Base-by-base conservation (phyloP, 1,140 invertebrate species). In the Drosophila grimshawi region DNA sequence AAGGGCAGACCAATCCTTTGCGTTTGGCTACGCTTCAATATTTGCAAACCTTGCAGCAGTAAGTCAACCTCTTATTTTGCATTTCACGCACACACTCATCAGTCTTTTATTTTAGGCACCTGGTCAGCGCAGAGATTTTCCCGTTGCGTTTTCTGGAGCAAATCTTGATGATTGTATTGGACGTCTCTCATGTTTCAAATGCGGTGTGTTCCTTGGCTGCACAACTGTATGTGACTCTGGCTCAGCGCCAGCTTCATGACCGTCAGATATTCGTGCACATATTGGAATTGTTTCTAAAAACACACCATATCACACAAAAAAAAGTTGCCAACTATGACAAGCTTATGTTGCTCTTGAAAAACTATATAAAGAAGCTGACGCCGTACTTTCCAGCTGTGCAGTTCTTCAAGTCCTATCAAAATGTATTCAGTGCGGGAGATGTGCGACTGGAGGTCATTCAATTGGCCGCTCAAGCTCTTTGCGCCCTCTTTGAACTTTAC, bases 41-140 rank as follows among this genome's bases (percentile, higher is more conserved):
- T 67, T 51, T 89, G 19, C 53, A 65, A 30, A 66, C 62, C 0
- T 55, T 88, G 33, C 83, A 88, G 30, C 5, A 46, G 83, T 83
- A 39, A 53, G 41, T 52, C 10, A 35, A 0, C 5, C 5, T n/a
- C 6, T 1, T 33, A 30, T 5, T 29, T 3, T 7, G 35, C 19
- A 4, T 8, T 30, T 2, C 8, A 37, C 3, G n/a, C n/a, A 0
- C 2, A 11, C 5, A 11, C 5, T 11, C 5, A 37, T n/a, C 11
- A 4, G 0, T 4, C 1, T 6, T 27, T 6, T 0, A 5, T 39
- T 19, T 11, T 43, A 88, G 83, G 0, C 69, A 83, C 37, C 4
- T 88, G 5, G 63, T 56, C 11, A 88, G 69, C 27, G 4, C 67
- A 3, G 83, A 89, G 8, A 51, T 65, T 2, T 83, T 88, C 51